phyloP scores from a whole-genome alignment of 2,888 invertebrate species.

The Matsumyia berberina region DNA sequence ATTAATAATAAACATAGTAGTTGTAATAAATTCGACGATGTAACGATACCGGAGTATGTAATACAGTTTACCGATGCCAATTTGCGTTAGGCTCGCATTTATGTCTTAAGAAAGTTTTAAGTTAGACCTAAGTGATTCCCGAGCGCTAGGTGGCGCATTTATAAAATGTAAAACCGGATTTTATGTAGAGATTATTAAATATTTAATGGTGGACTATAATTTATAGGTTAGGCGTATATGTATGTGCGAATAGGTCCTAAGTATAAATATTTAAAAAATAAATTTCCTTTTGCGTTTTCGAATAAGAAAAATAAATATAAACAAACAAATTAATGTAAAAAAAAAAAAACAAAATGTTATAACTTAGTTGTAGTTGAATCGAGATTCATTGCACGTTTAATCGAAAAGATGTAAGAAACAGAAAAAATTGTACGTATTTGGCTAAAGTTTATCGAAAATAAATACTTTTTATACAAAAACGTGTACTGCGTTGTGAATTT shows the following conservation, averaged over 20 bases:
- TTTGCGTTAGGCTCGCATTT: constrained; percentile 32
- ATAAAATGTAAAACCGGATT: constrained; percentile 40
- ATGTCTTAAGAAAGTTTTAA: background rate
- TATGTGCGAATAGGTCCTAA: constrained; percentile 22
- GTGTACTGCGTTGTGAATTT: background rate
- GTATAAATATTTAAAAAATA: constrained; percentile 34
- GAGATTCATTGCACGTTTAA: constrained; percentile 40
- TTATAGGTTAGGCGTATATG: constrained; percentile 12
- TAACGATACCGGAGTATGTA: constrained; percentile 36
- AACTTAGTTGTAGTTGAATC: constrained; percentile 46
- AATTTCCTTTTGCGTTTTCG: constrained; percentile 49
- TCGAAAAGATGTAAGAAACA: constrained; percentile 42
- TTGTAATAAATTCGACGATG: constrained; percentile 50
- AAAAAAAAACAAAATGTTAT: constrained; percentile 39
- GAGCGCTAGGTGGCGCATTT: constrained; percentile 24
- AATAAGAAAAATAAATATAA: constrained; percentile 29
- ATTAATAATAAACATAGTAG: constrained; percentile 48
- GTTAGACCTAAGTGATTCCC: background rate
- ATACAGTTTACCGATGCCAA: constrained; percentile 21
- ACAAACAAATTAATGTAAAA: constrained; percentile 12
- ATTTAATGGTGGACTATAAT: constrained; percentile 41
- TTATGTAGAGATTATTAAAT: constrained; percentile 24
- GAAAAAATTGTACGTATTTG: constrained; percentile 56
- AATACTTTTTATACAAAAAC: constrained; percentile 71
- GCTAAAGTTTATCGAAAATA: constrained; percentile 68